Conservation (phyloP, 2,797 vertebrate species). For the Amblyraja radiata region DNA sequence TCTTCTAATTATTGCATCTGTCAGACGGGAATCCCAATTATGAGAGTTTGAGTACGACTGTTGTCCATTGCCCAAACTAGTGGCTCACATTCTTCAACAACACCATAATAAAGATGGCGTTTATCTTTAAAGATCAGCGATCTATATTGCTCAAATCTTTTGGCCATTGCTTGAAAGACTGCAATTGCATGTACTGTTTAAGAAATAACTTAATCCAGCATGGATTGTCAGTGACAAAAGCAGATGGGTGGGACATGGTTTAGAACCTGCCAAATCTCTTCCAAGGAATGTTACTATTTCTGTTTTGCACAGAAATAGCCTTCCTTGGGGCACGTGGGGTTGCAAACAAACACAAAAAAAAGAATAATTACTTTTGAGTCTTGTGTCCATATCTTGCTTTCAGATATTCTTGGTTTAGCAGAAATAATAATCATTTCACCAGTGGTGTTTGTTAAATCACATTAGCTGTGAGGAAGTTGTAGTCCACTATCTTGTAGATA, state of each 20-base stretch:
- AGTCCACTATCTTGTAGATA: not conserved
- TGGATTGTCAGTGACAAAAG: not conserved
- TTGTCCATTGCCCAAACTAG: not conserved
- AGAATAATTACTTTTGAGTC: not conserved
- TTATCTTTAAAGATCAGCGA: no score
- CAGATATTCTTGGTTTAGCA: not conserved
- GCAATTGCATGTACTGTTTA: no score
- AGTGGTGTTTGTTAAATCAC: not conserved
- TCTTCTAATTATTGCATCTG: not conserved
- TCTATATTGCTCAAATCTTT: not conserved
- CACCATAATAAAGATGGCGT: not conserved
- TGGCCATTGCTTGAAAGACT: not conserved
- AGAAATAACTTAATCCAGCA: not conserved
- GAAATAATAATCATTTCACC: not conserved
- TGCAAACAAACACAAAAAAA: not conserved
- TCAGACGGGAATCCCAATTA: not conserved
- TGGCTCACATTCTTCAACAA: not conserved
- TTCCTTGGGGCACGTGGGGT: not conserved
- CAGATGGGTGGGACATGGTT: not conserved
- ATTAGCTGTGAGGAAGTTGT: not conserved
- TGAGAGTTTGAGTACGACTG: not conserved
- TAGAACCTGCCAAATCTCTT: not conserved
- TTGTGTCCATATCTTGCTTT: not conserved
- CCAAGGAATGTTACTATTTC: not conserved
- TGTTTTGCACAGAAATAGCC: not conserved